Evolutionary conservation across 1,140 invertebrate species (phyloP), one percentile per base, ranked within the genome.

Genomic region (Hylaeus anthracinus): DNA sequence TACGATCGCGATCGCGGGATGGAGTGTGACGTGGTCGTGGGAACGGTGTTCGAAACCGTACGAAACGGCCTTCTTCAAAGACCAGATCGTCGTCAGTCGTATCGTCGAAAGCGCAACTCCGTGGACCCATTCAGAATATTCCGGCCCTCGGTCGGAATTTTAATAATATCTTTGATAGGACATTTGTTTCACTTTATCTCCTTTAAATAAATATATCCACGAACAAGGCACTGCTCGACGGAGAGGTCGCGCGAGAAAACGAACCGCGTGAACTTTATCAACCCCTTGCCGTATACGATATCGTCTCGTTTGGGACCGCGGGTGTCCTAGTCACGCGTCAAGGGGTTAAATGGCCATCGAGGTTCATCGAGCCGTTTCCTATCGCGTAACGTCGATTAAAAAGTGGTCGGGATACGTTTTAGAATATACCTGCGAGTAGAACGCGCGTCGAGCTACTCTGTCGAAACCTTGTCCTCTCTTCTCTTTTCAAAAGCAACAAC

Each of bases 161-260:
- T 72, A 79, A 51, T 79, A 65, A 80, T 78, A 88, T 75, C 78
- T 80, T 83, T 64, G 77, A 74, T 81, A 85, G 63, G 63, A 86
- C 51, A 51, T 69, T 79, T 79, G 37, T 69, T 73, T 83, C 26
- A 81, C 76, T 80, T 74, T 81, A 53, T 79, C 78, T 81, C 76
- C 65, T 84, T 87, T 88, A 87, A 90, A 91, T 90, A 89, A 89
- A 90, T 91, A 88, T 91, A 90, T 90, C 82, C 86, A 86, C 85
- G 89, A 90, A 91, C 90, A 91, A 91, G 90, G 90, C 90, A 91
- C 90, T 91, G 90, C 86, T 90, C 86, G 86, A 90, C 88, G 86
- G 84, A 86, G 87, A 70, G 79, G 65, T 67, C 72, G 53, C 63
- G 69, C 26, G 26, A 26, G 53, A 70, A 61, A 48, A 70, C 72